Conservation (phyloP, 2,888 invertebrate species). For the Drosophila fulvimacula region DNA sequence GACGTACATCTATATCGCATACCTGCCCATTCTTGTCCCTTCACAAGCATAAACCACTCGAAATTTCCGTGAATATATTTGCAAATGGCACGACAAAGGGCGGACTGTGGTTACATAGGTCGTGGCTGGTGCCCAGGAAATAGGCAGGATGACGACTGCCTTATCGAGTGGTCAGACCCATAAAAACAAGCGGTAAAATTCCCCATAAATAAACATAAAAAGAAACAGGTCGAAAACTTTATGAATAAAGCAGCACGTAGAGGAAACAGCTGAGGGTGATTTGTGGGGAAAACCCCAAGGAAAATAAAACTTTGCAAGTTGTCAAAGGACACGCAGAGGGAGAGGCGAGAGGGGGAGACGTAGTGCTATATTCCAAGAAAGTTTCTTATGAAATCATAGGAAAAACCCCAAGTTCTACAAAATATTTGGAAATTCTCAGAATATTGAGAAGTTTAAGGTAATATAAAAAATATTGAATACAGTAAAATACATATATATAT, state of each 20-base stretch:
- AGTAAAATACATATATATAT: background rate
- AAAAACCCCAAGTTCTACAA: slow-evolving; percentile 14
- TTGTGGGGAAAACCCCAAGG: slow-evolving; percentile 7
- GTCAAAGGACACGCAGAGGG: background rate
- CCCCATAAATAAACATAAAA: slow-evolving; percentile 66
- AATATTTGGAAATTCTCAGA: slow-evolving; percentile 26
- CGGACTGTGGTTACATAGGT: slow-evolving; percentile 8
- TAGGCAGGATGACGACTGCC: slow-evolving; percentile 6
- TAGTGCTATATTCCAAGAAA: background rate
- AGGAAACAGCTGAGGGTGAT: background rate
- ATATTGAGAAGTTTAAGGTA: slow-evolving; percentile 11
- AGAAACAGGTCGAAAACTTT: slow-evolving; percentile 33
- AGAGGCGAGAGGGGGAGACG: background rate
- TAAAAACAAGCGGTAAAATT: slow-evolving; percentile 40
- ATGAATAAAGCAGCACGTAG: slow-evolving; percentile 13
- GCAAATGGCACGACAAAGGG: slow-evolving; percentile 41
- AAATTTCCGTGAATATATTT: slow-evolving; percentile 50
- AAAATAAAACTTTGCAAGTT: background rate
- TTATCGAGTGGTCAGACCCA: slow-evolving; percentile 51
- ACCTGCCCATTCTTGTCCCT: too few relatives aligned
- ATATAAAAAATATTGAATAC: background rate
- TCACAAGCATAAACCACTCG: slow-evolving; percentile 2
- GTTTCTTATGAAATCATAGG: background rate
- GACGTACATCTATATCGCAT: background rate
- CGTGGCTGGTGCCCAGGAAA: background rate